These are phyloP conservation scores for Myodes glareolus DNA, from an alignment of 2,113 vertebrate species.

Conservation along the genomic window DNA sequence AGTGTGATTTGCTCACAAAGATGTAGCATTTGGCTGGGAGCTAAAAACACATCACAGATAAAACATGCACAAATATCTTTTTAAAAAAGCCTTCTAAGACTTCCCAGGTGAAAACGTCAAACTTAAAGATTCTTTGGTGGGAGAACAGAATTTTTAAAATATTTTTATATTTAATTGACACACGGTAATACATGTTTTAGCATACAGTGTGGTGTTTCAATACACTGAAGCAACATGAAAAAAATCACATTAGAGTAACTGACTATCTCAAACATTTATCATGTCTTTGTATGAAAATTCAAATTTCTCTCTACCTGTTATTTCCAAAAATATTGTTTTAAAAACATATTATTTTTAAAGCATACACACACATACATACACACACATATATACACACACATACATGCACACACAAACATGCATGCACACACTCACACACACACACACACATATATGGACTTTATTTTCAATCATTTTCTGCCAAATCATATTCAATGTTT, in stretches of 20 bases:
- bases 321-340: not conserved
- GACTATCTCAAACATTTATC: not conserved
- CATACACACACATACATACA: too few species aligned
- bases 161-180: not conserved
- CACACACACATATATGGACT: too few species aligned
- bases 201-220: not conserved
- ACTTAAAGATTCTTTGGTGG: not conserved
- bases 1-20: slow-evolving; percentile 66
- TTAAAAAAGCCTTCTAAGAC: not conserved
- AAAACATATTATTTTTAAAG: slow-evolving; percentile 11
- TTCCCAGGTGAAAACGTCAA: slow-evolving; percentile 42
- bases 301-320: not conserved
- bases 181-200: not conserved
- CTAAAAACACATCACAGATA: slow-evolving; percentile 18
- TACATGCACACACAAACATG: too few species aligned
- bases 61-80: slow-evolving; percentile 11
- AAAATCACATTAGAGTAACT: not conserved
- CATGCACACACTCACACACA: too few species aligned
- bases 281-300: not conserved
- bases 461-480: slow-evolving; percentile 34
- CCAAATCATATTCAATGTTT: not conserved
- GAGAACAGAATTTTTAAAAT: not conserved
- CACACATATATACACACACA: too few species aligned
- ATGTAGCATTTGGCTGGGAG: slow-evolving; percentile 53
- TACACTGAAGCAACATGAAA: too few species aligned